These are phyloP conservation scores for Protomyctophum bolini DNA, from an alignment of 2,113 vertebrate genomes.

Conservation along the genomic window DNA sequence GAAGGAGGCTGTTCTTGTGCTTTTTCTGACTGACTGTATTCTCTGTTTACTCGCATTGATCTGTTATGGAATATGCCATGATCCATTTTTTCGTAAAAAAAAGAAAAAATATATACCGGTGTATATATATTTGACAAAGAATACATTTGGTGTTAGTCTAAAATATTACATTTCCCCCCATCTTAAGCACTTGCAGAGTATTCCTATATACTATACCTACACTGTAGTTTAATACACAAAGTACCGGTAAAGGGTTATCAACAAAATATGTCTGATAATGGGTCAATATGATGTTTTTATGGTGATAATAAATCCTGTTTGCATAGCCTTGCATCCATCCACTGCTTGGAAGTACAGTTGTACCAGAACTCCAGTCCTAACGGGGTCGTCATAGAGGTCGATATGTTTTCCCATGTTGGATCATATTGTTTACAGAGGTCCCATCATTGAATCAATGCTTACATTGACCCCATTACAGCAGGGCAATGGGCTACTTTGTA, in stretches of 20 bases:
- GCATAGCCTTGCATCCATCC: constrained; percentile 23
- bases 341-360: neutral
- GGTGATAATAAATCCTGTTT: constrained; percentile 2
- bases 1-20: neutral
- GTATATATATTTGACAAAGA: too few relatives aligned
- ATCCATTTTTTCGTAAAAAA: too few relatives aligned
- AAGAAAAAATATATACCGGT: too few relatives aligned
- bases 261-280: constrained; percentile 2
- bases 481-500: neutral
- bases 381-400: constrained; percentile 4
- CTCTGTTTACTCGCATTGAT: constrained; percentile 3
- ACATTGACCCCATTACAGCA: constrained; percentile 16
- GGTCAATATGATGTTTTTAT: neutral
- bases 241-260: too few relatives aligned
- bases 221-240: too few relatives aligned
- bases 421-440: constrained; percentile 11
- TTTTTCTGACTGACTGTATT: neutral
- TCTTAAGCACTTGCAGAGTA: too few relatives aligned
- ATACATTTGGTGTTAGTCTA: too few relatives aligned
- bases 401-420: constrained; percentile 32
- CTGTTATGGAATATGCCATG: neutral
- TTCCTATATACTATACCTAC: too few relatives aligned
- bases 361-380: constrained; percentile 21
- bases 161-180: too few relatives aligned
- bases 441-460: constrained; percentile 28